Evolutionary conservation across 35 echinoderm and acorn worm genomes (phyloP).

Genomic region (Acanthaster planci): DNA sequence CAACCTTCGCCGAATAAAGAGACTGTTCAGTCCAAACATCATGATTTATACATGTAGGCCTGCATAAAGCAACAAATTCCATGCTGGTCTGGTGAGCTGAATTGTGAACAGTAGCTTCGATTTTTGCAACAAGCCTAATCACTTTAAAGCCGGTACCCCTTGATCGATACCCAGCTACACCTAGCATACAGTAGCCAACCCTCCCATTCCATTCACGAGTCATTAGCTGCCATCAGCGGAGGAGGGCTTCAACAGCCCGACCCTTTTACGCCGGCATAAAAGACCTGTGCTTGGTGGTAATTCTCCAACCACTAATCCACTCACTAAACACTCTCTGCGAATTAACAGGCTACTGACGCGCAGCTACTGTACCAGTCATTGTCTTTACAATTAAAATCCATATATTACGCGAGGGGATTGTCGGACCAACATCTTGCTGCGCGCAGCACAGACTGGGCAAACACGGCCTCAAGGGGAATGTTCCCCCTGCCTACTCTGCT

Average conservation of each 20-base stretch:
- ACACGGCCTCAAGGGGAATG: neutral
- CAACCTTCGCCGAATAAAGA: too few species aligned
- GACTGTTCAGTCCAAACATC: neutral
- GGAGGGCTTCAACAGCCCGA: neutral
- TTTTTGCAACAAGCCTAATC: neutral
- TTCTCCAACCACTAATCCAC: neutral
- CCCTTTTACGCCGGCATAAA: neutral
- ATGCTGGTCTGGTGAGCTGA: neutral
- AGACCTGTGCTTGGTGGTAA: neutral
- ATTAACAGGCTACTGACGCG: neutral
- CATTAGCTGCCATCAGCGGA: neutral
- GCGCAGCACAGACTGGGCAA: neutral
- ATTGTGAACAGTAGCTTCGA: neutral
- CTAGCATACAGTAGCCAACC: neutral
- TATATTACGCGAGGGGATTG: too few species aligned
- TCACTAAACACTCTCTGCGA: neutral
- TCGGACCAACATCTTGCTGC: too few species aligned
- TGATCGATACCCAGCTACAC: constrained; percentile 1
- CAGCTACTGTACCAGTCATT: neutral
- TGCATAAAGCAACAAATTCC: neutral
- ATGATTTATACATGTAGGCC: neutral
- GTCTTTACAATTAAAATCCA: constrained; percentile 27
- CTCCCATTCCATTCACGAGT: neutral
- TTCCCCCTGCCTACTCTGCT: too few species aligned
- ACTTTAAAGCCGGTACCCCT: neutral